phyloP scores from a whole-genome alignment of 2,797 vertebrate genomes.

The Thripadectes ignobilis region DNA sequence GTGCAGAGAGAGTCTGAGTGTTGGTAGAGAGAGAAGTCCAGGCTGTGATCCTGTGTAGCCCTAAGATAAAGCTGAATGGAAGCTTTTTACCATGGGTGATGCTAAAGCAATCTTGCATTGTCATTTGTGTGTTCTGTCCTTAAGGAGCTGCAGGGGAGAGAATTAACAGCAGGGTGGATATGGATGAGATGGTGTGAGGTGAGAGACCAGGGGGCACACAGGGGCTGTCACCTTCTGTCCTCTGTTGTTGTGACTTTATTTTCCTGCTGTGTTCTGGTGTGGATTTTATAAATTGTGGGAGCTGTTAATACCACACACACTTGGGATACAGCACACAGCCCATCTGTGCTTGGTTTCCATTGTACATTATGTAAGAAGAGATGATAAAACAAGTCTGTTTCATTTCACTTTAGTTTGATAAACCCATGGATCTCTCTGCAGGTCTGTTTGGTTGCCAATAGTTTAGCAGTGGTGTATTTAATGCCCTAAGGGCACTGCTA shows the following conservation, averaged over 20 bases:
- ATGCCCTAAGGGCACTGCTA: neutral
- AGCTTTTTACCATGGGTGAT: neutral
- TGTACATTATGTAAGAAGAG: neutral
- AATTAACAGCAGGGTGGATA: accelerated
- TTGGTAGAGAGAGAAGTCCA: neutral
- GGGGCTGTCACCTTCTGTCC: neutral
- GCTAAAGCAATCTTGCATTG: neutral
- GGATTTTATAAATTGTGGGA: neutral
- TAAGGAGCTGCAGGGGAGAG: neutral
- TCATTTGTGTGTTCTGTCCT: neutral
- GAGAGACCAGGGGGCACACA: accelerated
- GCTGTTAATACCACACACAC: neutral
- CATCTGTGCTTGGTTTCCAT: neutral
- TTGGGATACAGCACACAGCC: neutral
- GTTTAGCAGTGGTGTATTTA: neutral
- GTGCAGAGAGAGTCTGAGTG: no score
- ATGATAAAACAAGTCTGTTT: neutral
- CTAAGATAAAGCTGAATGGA: neutral
- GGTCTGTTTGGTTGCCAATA: neutral
- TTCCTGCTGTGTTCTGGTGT: neutral
- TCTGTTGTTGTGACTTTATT: neutral
- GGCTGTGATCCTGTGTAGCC: neutral
- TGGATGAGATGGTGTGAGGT: neutral
- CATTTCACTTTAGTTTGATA: neutral
- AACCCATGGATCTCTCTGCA: neutral